These are phyloP conservation scores for Drosophila varians DNA, from an alignment of 1,140 invertebrate genomes.

Conservation along the genomic window DNA sequence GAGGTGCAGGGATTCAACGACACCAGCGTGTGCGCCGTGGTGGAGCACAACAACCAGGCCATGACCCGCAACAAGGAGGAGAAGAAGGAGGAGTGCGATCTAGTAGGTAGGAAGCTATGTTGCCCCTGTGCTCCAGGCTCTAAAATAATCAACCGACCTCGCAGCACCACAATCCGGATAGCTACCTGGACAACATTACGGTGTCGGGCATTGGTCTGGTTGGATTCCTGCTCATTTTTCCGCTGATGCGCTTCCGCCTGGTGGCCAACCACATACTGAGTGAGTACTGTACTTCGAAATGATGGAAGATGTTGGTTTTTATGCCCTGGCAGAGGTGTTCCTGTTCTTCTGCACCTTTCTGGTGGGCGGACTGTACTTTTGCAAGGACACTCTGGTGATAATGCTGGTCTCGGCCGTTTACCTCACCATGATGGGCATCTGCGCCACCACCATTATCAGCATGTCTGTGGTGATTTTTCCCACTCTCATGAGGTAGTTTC, in stretches of 20 bases:
- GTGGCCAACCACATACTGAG: constrained; percentile 56
- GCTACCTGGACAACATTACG: constrained; percentile 57
- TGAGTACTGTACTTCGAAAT: constrained; percentile 20
- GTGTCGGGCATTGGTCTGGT: constrained; percentile 48
- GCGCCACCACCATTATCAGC: constrained; percentile 84
- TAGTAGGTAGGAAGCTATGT: constrained; percentile 63
- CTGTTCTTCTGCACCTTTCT: constrained; percentile 54
- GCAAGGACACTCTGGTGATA: constrained; percentile 9
- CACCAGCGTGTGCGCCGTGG: constrained; percentile 82
- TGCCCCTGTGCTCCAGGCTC: constrained; percentile 19
- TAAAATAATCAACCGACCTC: constrained; percentile 56
- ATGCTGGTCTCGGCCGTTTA: constrained; percentile 45
- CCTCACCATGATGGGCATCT: constrained; percentile 85
- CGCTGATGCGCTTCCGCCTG: constrained; percentile 36
- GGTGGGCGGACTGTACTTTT: constrained; percentile 55
- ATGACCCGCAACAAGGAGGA: not conserved
- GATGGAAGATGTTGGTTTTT: not conserved
- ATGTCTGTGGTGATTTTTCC: constrained; percentile 86
- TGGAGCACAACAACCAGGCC: constrained; percentile 30
- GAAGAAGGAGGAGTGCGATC: constrained; percentile 46
- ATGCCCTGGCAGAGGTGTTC: constrained; percentile 37
- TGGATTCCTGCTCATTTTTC: constrained; percentile 58
- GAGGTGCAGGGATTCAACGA: constrained; percentile 83
- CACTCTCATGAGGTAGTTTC: constrained; percentile 85
- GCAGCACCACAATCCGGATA: constrained; percentile 39